Conservation (phyloP, 2,888 invertebrate species). For the Platynereis dumerilii region DNA sequence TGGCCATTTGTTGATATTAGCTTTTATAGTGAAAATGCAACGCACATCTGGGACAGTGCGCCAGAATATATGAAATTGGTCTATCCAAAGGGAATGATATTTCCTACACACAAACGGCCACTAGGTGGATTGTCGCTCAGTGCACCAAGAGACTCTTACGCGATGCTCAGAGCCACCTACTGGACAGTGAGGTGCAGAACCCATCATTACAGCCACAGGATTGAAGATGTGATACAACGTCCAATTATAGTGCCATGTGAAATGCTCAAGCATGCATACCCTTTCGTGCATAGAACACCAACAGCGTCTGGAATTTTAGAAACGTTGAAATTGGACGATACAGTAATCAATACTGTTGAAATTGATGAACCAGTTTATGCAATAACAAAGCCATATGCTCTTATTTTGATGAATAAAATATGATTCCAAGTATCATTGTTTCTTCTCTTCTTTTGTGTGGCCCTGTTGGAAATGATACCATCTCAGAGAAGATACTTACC, state of each 20-base stretch:
- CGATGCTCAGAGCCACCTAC: background rate
- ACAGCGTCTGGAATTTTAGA: background rate
- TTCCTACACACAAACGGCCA: background rate
- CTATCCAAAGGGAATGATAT: background rate
- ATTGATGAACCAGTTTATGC: conserved; percentile 1
- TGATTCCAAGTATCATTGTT: too few species aligned
- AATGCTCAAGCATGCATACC: background rate
- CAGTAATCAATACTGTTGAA: background rate
- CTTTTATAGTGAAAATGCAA: conserved; percentile 2
- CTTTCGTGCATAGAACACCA: background rate
- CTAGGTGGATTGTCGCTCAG: background rate
- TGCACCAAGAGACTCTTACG: background rate
- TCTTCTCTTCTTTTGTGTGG: too few species aligned
- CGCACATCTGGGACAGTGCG: conserved; percentile 6
- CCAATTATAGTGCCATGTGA: background rate
- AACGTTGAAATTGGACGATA: background rate
- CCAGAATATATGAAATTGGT: background rate
- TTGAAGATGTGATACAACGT: background rate
- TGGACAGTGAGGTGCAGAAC: background rate
- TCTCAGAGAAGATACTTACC: too few species aligned
- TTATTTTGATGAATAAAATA: too few species aligned
- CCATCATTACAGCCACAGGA: background rate
- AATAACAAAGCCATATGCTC: background rate
- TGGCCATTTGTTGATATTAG: background rate
- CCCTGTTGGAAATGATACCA: too few species aligned